Percentiles rank a stretch among this genome's conserved stretches.
phyloP scores from a whole-genome alignment of 2,888 invertebrate genomes.

The Limnephilus auricula region DNA sequence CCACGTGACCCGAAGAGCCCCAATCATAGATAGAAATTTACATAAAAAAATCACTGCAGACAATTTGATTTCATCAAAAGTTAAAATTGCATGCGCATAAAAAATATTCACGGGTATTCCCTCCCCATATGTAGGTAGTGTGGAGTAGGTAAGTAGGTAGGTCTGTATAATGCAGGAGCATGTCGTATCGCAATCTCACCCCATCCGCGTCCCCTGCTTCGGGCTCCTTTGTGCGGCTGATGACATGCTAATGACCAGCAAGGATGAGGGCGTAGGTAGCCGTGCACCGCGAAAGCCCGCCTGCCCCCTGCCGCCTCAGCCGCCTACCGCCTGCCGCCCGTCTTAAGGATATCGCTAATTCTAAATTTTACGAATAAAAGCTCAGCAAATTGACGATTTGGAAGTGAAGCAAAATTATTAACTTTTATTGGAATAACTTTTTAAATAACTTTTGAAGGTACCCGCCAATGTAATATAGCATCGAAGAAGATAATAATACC shows the following conservation, averaged over 20 bases:
- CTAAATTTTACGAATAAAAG: neutral
- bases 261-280: neutral
- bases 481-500: too few species aligned
- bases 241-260: slow-evolving; percentile 63
- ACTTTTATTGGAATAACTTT: too few species aligned
- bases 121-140: neutral
- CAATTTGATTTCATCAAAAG: neutral
- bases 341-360: neutral
- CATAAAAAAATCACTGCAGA: too few species aligned
- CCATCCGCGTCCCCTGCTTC: slow-evolving; percentile 23
- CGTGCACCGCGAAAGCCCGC: neutral
- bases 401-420: neutral
- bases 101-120: neutral
- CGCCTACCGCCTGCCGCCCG: neutral
- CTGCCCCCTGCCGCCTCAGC: neutral
- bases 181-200: slow-evolving; percentile 57
- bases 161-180: slow-evolving; percentile 14
- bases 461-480: too few species aligned
- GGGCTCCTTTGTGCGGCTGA: slow-evolving; percentile 57
- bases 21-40: too few species aligned
- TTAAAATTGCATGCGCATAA: neutral
- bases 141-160: neutral
- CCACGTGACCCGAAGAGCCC: too few species aligned
- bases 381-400: neutral
- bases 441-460: too few species aligned